Base-by-base conservation (phyloP, 2,888 invertebrate species). In the Acanthopleura granulata region DNA sequence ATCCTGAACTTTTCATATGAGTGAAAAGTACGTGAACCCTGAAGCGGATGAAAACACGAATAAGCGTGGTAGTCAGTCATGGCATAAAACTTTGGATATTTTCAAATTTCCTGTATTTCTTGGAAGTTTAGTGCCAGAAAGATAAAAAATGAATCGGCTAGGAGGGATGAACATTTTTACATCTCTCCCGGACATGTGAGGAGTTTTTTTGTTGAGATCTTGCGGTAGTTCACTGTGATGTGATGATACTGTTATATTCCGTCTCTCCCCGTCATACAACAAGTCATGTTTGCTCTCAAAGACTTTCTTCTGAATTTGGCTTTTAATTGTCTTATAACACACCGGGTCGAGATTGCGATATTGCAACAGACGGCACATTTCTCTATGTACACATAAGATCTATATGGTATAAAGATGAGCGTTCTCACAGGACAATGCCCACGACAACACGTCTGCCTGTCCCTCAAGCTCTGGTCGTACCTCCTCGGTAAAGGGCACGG, bases 401-500 rank as follows among this genome's bases (percentile, higher is more conserved):
- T 57, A 57, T 57, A 22, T 57, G 57, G 18, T 57, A 57, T n/a
- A 57, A 12, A 18, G 18, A 57, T 3, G 57, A 12, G 22, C 1
- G 57, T 22, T 57, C 57, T 57, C 57, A 22, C 22, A 18, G 12
- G 57, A 12, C 57, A 18, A 57, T n/a, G 57, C 6, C 12, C n/a
- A 57, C 3, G 57, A 57, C n/a, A 57, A 57, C 57, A 57, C 57
- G 57, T 57, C 18, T n/a, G 18, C 18, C n/a, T 6, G 18, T 12
- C 57, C n/a, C 18, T 12, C 57, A 12, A n/a, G n/a, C 18, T 4
- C 18, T 22, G 57, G n/a, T 22, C 57, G 57, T 57, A 57, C 57
- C 57, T 57, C 57, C 22, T 57, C 18, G 57, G n/a, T 57, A n/a
- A 57, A 57, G 12, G 57, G 57, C 57, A 57, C 57, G 57, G 57